Evolutionary conservation across 2,797 vertebrate genomes (phyloP), one percentile per base, ranked within the genome.

Genomic region (Numenius phaeopus): DNA sequence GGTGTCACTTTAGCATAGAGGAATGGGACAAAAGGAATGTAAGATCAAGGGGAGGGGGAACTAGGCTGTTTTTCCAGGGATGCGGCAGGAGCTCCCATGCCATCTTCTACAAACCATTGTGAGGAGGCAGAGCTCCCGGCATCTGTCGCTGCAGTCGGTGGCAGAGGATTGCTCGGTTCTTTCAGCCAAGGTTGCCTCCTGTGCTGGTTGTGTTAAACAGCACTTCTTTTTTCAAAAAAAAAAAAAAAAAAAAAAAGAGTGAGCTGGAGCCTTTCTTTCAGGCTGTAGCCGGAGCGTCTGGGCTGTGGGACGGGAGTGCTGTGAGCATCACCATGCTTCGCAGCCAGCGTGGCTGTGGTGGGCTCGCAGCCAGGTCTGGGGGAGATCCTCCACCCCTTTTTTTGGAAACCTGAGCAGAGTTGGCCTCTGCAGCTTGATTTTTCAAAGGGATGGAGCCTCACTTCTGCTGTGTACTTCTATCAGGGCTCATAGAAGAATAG

Each of bases 101-200:
- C 62, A 9, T 2, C 82, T 49, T 52, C 85, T 94, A 58, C 91
- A n/a, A 55, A 54, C 83, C 69, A 1, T 72, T 78, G 92, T 21
- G 47, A 67, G 67, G 72, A 79, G 69, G 83, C 71, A 86, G 94
- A 91, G 50, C 17, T 14, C 62, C 75, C 65, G 55, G 96, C 91
- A 90, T 86, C 97, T 98, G 97, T 81, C 61, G 46, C 83, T 94
- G 96, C 82, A 66, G 89, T 88, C 24, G 14, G 71, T 5, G 71
- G 52, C 2, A 42, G 77, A 87, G 77, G 67, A 30, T 58, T 2
- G 62, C 86, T 87, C 5, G 4, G 55, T 46, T 77, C 92, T 69
- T 52, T 27, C 86, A 87, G 93, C 92, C 91, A 42, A 55, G 83
- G 85, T 42, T 85, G 77, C 83, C 89, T 95, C 79, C 87, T 70